Conservation (phyloP, 2,113 vertebrate species). For the Amazona guildingii region DNA sequence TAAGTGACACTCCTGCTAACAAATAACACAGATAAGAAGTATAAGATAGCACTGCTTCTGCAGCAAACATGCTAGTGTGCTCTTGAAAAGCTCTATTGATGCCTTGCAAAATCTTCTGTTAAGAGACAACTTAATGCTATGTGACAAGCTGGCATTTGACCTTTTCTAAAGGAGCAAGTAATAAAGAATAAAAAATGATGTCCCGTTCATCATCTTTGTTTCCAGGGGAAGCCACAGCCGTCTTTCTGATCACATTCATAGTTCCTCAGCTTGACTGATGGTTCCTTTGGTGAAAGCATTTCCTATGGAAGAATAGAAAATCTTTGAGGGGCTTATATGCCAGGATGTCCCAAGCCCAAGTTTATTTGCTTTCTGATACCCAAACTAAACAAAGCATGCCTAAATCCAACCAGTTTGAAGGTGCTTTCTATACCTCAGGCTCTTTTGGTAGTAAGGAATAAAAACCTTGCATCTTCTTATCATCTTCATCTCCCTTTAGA, state of each 20-base stretch:
- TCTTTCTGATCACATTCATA: background rate
- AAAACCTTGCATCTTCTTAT: background rate
- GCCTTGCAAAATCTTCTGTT: background rate
- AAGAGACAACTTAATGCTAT: background rate
- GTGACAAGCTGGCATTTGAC: background rate
- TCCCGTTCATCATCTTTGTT: background rate
- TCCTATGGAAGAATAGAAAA: background rate
- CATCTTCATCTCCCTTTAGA: background rate
- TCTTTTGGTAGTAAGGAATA: background rate
- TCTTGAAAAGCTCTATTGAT: background rate
- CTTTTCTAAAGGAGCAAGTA: background rate
- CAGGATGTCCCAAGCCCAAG: background rate
- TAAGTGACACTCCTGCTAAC: background rate
- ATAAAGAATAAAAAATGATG: background rate
- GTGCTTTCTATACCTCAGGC: background rate
- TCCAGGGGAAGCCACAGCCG: background rate
- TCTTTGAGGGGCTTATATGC: background rate
- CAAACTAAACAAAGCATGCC: background rate
- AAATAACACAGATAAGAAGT: background rate
- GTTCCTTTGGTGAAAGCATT: background rate
- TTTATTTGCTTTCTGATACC: background rate
- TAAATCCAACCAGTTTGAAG: background rate
- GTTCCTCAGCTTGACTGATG: background rate
- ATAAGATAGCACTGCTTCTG: background rate
- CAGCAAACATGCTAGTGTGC: background rate